A percentile compares a stretch with the other conserved stretches of the same genome.
These are phyloP conservation scores for Bubalus kerabau DNA, from an alignment of 2,113 vertebrate genomes.

Conservation along the genomic window DNA sequence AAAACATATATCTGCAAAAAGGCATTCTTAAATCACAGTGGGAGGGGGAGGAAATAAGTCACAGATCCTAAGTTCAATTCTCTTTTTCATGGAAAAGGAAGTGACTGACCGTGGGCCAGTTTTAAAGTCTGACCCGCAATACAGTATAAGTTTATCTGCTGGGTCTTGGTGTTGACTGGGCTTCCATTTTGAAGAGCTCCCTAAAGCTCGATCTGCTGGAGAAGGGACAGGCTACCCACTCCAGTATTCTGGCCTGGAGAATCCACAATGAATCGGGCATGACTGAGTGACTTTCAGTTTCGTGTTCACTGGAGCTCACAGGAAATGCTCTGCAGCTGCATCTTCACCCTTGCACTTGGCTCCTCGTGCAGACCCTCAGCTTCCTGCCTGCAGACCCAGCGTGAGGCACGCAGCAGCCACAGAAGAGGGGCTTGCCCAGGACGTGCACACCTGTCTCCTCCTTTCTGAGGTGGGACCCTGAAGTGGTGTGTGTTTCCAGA, in stretches of 20 bases:
- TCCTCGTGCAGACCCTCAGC: accelerated
- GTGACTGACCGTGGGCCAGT: accelerated
- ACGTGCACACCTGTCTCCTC: not conserved
- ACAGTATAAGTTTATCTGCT: accelerated
- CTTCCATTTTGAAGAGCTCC: not conserved
- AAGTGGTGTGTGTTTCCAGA: not conserved
- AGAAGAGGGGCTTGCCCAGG: not conserved
- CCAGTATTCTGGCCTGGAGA: not conserved
- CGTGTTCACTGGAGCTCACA: accelerated
- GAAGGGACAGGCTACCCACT: not conserved
- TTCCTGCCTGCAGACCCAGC: accelerated
- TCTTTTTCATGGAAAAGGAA: not conserved
- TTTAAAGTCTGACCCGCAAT: not conserved
- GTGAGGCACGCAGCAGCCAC: not conserved
- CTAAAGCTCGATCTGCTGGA: not conserved
- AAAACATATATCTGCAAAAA: accelerated
- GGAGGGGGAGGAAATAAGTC: not conserved
- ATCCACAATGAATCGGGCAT: accelerated
- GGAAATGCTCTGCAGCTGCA: not conserved
- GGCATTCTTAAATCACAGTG: not conserved
- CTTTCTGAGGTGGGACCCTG: not conserved
- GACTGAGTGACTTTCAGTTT: accelerated
- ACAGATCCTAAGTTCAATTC: not conserved
- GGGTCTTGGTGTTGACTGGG: not conserved
- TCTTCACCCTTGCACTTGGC: not conserved